A percentile compares a stretch with the other conserved stretches of the same genome.
Evolutionary conservation across 2,888 invertebrate species (phyloP).

Genomic region (Nudaria mundana): DNA sequence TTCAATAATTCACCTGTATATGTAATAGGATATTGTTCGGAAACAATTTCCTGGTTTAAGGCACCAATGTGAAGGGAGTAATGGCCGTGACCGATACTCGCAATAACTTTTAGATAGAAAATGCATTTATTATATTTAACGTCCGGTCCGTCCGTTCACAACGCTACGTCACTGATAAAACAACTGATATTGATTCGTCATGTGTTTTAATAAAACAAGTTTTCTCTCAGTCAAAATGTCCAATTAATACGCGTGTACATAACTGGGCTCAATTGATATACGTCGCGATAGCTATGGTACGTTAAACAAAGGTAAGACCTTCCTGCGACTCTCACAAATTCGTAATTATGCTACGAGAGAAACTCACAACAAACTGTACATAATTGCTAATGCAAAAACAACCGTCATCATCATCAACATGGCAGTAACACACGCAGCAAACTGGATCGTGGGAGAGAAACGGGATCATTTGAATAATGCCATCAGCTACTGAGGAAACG

Average conservation of each 20-base stretch:
- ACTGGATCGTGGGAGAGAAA: constrained; percentile 78
- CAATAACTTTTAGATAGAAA: constrained; percentile 12
- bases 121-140: constrained; percentile 21
- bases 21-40: constrained; percentile 44
- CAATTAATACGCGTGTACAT: constrained; percentile 59
- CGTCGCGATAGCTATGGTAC: constrained; percentile 58
- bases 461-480: constrained; percentile 67
- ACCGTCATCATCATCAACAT: constrained; percentile 67
- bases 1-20: too few species aligned
- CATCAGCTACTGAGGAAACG: constrained; percentile 64
- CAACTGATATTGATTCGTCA: constrained; percentile 32
- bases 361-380: constrained; percentile 70
- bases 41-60: constrained; percentile 45
- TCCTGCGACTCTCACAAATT: constrained; percentile 69
- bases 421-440: constrained; percentile 70
- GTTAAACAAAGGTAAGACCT: constrained; percentile 64
- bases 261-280: constrained; percentile 44
- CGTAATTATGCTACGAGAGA: constrained; percentile 72
- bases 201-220: constrained; percentile 6
- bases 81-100: constrained; percentile 38
- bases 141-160: constrained; percentile 9
- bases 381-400: constrained; percentile 78
- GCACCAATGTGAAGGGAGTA: constrained; percentile 32
- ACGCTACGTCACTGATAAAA: constrained; percentile 17
- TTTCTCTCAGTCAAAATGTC: constrained; percentile 46